phyloP scores from a whole-genome alignment of 2,113 vertebrate species.

The Orycteropus afer region DNA sequence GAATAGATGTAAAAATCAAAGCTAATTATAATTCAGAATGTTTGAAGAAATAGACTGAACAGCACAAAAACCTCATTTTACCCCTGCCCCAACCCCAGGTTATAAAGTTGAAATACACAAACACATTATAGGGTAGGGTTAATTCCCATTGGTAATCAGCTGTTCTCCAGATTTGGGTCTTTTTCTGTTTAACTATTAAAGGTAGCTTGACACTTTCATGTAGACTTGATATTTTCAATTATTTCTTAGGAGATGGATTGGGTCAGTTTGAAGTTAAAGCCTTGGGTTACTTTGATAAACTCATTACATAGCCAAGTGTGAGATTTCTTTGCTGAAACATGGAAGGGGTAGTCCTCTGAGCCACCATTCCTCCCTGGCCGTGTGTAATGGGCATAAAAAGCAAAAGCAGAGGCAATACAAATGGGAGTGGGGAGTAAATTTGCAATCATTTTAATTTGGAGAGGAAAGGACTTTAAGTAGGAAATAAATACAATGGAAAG shows the following conservation, averaged over 20 bases:
- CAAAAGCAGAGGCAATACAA: background rate
- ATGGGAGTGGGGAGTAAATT: accelerated
- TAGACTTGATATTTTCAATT: no score
- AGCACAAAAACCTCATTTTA: constrained; percentile 58
- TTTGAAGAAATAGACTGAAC: constrained; percentile 81
- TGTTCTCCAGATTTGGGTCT: background rate
- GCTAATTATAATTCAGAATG: constrained; percentile 86
- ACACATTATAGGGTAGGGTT: background rate
- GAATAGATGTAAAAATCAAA: constrained; percentile 85
- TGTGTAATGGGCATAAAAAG: background rate
- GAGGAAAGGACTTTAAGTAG: accelerated
- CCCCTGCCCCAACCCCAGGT: background rate
- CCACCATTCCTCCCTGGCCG: background rate
- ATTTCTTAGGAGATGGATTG: background rate
- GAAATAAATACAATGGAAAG: background rate
- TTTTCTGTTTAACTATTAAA: background rate
- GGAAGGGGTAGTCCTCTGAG: background rate
- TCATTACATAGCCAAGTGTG: background rate
- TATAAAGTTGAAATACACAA: background rate
- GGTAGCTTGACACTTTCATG: no score
- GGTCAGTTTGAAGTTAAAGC: background rate
- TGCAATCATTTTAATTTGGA: accelerated
- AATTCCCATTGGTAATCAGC: background rate
- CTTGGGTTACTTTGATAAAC: background rate
- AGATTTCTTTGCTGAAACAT: background rate